Evolutionary conservation across 2,797 vertebrate species (phyloP).

Genomic region (Pipistrellus kuhlii): DNA sequence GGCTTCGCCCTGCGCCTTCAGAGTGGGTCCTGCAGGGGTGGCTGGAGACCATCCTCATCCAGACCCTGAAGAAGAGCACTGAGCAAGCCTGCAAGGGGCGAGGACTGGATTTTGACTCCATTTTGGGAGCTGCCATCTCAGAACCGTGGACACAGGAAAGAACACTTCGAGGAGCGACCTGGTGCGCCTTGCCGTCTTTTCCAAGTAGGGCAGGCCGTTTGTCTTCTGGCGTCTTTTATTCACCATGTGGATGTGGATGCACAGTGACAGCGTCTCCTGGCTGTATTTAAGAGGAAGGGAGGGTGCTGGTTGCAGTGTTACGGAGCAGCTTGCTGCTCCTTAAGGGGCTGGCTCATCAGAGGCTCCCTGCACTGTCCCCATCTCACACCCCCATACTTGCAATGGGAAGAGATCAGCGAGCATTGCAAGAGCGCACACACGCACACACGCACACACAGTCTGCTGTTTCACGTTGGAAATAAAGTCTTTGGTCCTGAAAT

Average conservation of each 20-base stretch:
- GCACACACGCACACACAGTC: neutral
- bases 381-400: neutral
- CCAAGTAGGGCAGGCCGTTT: neutral
- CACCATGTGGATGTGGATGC: neutral
- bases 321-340: neutral
- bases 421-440: too few relatives aligned
- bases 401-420: neutral
- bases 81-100: neutral
- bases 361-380: neutral
- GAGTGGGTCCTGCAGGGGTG: neutral
- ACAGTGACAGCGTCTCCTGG: neutral
- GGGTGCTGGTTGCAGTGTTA: neutral
- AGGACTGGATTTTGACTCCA: neutral
- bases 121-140: neutral
- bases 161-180: neutral
- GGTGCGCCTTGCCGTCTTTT: neutral
- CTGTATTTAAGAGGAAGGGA: neutral
- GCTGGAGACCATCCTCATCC: neutral
- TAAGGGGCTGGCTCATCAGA: neutral
- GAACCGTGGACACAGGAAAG: neutral
- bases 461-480: slow-evolving; percentile 1
- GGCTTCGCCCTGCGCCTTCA: neutral
- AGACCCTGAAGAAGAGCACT: neutral
- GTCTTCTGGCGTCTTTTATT: neutral
- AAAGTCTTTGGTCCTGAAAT: neutral